Conservation (phyloP, 2,797 vertebrate genomes). For the Tenualosa thibaudeaui region DNA sequence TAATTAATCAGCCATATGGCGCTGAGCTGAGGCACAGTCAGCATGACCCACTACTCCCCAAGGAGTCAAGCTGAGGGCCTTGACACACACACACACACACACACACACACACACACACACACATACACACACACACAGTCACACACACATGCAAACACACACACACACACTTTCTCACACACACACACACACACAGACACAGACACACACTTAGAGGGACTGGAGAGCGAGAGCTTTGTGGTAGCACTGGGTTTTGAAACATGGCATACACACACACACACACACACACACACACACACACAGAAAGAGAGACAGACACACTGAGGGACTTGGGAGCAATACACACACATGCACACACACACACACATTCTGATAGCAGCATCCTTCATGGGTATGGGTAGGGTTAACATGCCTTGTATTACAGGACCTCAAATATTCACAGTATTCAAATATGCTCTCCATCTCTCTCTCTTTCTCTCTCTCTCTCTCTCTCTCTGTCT, state of each 20-base stretch:
- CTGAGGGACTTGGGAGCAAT: too few species aligned
- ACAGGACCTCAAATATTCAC: constrained; percentile 62
- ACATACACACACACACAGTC: too few species aligned
- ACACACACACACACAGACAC: too few species aligned
- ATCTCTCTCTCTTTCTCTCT: not conserved
- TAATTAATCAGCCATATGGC: constrained; percentile 99
- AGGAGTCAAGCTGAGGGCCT: constrained; percentile 61
- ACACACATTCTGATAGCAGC: constrained; percentile 29
- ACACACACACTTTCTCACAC: not conserved
- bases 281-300: constrained; percentile 35
- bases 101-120: constrained; percentile 28
- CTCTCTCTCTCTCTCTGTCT: not conserved
- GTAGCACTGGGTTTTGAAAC: constrained; percentile 86
- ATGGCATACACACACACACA: constrained; percentile 81
- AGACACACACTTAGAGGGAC: not conserved
- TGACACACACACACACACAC: not conserved
- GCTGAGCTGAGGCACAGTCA: constrained; percentile 83
- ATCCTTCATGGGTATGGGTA: constrained; percentile 77
- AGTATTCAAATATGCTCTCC: constrained; percentile 80
- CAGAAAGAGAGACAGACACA: too few species aligned
- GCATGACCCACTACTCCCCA: constrained; percentile 67
- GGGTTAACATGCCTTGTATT: constrained; percentile 81
- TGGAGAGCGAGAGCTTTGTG: constrained; percentile 71
- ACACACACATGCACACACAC: constrained; percentile 35
- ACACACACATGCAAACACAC: too few species aligned